Percentiles rank a stretch among this genome's conserved stretches.
These are phyloP conservation scores for Oscheius sp. DNA, from an alignment of 2,888 invertebrate species.

Conservation along the genomic window DNA sequence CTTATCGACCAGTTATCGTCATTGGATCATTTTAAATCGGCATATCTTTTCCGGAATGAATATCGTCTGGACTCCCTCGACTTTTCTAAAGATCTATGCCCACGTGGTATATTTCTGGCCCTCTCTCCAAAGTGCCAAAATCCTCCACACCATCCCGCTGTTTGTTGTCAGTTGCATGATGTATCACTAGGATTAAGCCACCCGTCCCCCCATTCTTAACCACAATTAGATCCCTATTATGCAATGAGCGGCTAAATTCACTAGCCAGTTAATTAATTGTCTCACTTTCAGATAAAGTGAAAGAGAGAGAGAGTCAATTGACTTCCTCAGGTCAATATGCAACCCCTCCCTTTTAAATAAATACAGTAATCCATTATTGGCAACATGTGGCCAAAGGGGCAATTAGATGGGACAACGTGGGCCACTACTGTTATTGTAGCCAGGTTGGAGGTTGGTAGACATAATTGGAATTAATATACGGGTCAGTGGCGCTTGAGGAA, in stretches of 20 bases:
- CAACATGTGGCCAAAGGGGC: conserved; percentile 34
- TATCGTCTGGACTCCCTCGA: too few relatives aligned
- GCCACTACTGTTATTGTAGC: conserved; percentile 40
- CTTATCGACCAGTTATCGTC: too few relatives aligned
- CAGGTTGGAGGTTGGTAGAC: conserved; percentile 13
- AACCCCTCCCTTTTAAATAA: not conserved
- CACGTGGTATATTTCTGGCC: too few relatives aligned
- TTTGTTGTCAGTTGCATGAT: conserved; percentile 31
- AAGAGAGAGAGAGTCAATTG: not conserved
- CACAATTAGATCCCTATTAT: conserved; percentile 34
- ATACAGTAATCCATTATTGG: conserved; percentile 23
- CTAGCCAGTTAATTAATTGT: conserved; percentile 29
- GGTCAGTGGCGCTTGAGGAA: conserved; percentile 38
- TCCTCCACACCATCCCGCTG: conserved; percentile 27
- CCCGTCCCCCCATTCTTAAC: conserved; percentile 24
- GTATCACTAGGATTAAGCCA: conserved; percentile 36
- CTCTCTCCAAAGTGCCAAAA: conserved; percentile 5
- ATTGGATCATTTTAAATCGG: too few relatives aligned
- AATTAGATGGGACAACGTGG: conserved; percentile 22
- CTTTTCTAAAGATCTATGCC: too few relatives aligned
- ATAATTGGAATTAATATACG: conserved; percentile 39
- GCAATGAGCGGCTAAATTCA: conserved; percentile 33
- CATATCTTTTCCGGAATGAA: too few relatives aligned
- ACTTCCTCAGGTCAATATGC: not conserved
- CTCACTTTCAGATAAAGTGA: not conserved